Evolutionary conservation across 1,140 invertebrate genomes (phyloP).

Genomic region (Tigriopus japonicus): DNA sequence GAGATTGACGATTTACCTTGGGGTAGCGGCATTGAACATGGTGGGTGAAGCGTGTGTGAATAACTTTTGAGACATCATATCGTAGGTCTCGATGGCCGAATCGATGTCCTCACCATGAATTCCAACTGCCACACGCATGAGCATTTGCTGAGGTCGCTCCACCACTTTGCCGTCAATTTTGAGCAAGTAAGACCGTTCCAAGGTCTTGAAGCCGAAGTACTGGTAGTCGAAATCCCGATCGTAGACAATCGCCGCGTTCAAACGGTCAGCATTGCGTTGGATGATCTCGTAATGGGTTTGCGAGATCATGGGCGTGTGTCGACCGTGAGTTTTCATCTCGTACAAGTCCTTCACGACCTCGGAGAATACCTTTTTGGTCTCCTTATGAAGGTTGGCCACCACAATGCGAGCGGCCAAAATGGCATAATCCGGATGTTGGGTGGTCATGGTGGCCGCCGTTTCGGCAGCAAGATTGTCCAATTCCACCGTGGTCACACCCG

Average conservation of each 20-base stretch:
- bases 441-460: constrained; percentile 87
- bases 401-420: constrained; percentile 84
- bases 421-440: constrained; percentile 91
- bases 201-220: constrained; percentile 97
- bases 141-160: constrained; percentile 93
- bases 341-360: constrained; percentile 80
- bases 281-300: constrained; percentile 61
- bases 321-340: constrained; percentile 46
- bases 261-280: constrained; percentile 57
- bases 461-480: constrained; percentile 93
- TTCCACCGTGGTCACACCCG: constrained; percentile 88
- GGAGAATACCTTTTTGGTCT: constrained; percentile 74
- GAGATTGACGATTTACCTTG: too few species aligned
- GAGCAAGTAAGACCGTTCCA: constrained; percentile 85
- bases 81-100: constrained; percentile 86
- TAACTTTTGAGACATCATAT: constrained; percentile 81
- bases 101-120: constrained; percentile 91
- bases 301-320: constrained; percentile 60
- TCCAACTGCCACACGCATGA: constrained; percentile 92
- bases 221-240: constrained; percentile 93
- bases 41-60: constrained; percentile 98
- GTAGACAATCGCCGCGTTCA: constrained; percentile 94
- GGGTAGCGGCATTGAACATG: constrained; percentile 84
- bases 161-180: constrained; percentile 85
- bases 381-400: constrained; percentile 92